Conservation (phyloP, 30 jellyfish, hydroid and myxozoan species). For the Hydractinia echinata region DNA sequence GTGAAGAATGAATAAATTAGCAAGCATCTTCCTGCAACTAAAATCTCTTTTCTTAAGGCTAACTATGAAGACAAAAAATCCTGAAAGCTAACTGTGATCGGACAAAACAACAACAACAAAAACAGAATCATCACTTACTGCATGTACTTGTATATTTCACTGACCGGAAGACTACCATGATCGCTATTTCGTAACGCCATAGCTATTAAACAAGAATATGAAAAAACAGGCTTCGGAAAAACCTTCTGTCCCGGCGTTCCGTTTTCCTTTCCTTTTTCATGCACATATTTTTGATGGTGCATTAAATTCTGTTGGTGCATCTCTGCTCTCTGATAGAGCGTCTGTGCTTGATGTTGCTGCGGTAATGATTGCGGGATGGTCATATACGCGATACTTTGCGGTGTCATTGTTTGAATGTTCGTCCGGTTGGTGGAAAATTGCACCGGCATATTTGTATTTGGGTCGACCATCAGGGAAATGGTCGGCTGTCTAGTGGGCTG, state of each 20-base stretch:
- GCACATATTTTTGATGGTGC: slow-evolving; percentile 28
- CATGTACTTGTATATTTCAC: slow-evolving; percentile 94
- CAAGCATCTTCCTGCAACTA: too few species aligned
- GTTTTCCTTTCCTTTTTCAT: slow-evolving; percentile 63
- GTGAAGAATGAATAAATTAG: too few species aligned
- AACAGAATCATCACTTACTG: slow-evolving; percentile 59
- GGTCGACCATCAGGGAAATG: slow-evolving; percentile 87
- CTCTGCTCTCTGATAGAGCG: slow-evolving; percentile 16
- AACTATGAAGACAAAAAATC: too few species aligned
- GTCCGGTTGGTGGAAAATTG: slow-evolving; percentile 60
- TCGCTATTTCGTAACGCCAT: slow-evolving; percentile 95
- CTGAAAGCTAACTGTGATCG: neutral
- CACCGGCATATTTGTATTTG: slow-evolving; percentile 88
- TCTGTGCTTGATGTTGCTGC: slow-evolving; percentile 30
- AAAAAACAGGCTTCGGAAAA: slow-evolving; percentile 95
- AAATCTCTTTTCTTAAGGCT: too few species aligned
- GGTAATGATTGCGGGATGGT: slow-evolving; percentile 22
- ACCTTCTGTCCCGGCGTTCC: slow-evolving; percentile 76
- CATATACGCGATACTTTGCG: slow-evolving; percentile 31
- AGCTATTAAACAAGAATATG: slow-evolving; percentile 94
- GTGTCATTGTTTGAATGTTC: slow-evolving; percentile 24
- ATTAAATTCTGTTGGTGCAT: slow-evolving; percentile 18
- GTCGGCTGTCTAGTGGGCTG: slow-evolving; percentile 39
- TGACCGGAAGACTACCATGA: slow-evolving; percentile 93
- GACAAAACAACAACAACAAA: slow-evolving; percentile 1